Evolutionary conservation across 1,140 invertebrate species (phyloP).

Genomic region (Xylocopa sonorina): DNA sequence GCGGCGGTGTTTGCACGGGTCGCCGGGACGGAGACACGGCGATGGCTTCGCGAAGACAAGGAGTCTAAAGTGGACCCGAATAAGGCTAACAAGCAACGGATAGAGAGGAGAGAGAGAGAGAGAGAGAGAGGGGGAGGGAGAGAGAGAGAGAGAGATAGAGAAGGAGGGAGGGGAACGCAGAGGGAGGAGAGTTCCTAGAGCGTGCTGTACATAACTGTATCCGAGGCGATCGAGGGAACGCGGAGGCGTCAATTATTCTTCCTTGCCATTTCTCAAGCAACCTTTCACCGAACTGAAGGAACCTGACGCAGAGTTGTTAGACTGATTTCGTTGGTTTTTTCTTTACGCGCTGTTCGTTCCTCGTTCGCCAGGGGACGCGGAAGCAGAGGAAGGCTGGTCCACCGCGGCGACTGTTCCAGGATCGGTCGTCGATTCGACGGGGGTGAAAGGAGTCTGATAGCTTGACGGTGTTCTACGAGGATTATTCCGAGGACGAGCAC

Average conservation of each 20-base stretch:
- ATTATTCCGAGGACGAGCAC: neutral
- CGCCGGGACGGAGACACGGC: neutral
- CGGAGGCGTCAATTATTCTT: conserved; percentile 45
- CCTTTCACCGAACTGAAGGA: conserved; percentile 1
- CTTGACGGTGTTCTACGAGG: neutral
- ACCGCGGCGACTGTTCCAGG: too few species aligned
- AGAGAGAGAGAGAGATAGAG: too few species aligned
- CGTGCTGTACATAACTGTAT: conserved; percentile 37
- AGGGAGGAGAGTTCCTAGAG: conserved; percentile 42
- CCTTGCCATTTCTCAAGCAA: conserved; percentile 9
- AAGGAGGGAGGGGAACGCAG: neutral
- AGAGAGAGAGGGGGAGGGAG: neutral
- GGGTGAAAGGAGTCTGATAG: neutral
- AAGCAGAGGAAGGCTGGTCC: too few species aligned
- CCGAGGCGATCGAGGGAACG: conserved; percentile 20
- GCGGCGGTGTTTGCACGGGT: neutral
- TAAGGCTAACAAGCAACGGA: conserved; percentile 6
- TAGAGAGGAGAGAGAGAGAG: neutral
- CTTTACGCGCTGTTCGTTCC: conserved; percentile 43
- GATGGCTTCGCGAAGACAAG: conserved; percentile 11
- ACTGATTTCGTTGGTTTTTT: too few species aligned
- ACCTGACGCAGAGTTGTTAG: conserved; percentile 39
- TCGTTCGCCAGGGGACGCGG: neutral
- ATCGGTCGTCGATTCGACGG: neutral
- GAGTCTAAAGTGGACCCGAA: conserved; percentile 4